phyloP scores from a whole-genome alignment of 2,888 invertebrate genomes.

The Phaonia tiefii region DNA sequence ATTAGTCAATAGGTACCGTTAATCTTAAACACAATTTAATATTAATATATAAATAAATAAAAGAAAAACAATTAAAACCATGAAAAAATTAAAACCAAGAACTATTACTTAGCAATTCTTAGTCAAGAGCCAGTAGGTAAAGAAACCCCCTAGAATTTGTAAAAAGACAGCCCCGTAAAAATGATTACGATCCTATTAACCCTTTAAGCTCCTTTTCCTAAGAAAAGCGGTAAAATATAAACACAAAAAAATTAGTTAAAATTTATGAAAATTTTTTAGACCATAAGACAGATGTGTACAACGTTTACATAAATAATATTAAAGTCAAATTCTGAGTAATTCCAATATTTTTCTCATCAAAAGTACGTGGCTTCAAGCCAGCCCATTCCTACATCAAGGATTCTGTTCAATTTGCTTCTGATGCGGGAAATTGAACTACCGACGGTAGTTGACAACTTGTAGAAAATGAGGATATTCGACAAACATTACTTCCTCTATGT shows the following conservation, averaged over 20 bases:
- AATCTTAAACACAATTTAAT: slow-evolving; percentile 75
- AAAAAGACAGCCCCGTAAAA: background rate
- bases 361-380: too few species aligned
- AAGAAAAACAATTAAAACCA: slow-evolving; percentile 54
- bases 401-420: too few species aligned
- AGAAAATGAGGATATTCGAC: too few species aligned
- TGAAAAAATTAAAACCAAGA: slow-evolving; percentile 52
- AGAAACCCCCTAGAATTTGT: slow-evolving; percentile 1
- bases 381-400: too few species aligned
- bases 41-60: slow-evolving; percentile 68
- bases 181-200: too few species aligned
- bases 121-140: slow-evolving; percentile 4
- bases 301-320: too few species aligned
- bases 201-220: too few species aligned
- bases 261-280: slow-evolving; percentile 28
- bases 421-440: too few species aligned
- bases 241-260: slow-evolving; percentile 22
- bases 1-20: slow-evolving; percentile 75
- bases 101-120: slow-evolving; percentile 53
- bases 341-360: too few species aligned
- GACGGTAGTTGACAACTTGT: too few species aligned
- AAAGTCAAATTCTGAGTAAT: too few species aligned
- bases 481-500: too few species aligned
- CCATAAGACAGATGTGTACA: background rate
- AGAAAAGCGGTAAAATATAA: background rate